phyloP scores from a whole-genome alignment of 23 tunicate species.

The Phallusia fumigata region DNA sequence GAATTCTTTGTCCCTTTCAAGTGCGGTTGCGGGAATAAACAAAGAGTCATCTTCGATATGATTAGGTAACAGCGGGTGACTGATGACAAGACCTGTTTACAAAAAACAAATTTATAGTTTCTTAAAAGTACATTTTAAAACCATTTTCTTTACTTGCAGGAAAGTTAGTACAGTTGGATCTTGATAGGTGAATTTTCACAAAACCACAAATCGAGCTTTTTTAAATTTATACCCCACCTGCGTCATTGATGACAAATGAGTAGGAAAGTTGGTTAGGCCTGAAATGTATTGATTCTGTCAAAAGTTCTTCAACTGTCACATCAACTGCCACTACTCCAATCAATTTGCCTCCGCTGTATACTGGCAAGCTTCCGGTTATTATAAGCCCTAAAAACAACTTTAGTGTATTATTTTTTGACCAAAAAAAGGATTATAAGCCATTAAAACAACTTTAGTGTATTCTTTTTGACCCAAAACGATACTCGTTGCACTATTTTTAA shows the following conservation, averaged over 20 bases:
- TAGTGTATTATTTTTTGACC: too few relatives aligned
- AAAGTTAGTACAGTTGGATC: too few relatives aligned
- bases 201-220: neutral
- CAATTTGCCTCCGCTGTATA: conserved; percentile 3
- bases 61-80: conserved; percentile 38
- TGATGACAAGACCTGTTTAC: conserved; percentile 35
- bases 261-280: conserved; percentile 30
- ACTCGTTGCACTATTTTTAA: too few relatives aligned
- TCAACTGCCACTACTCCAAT: conserved; percentile 48
- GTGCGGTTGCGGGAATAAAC: conserved; percentile 11
- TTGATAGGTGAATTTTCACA: too few relatives aligned
- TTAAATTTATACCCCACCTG: conserved; percentile 24
- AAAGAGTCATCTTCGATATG: conserved; percentile 19
- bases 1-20: conserved; percentile 26
- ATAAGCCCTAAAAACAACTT: neutral
- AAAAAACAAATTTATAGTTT: too few relatives aligned
- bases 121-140: too few relatives aligned
- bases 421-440: too few relatives aligned
- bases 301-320: conserved; percentile 34
- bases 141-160: too few relatives aligned
- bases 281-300: conserved; percentile 29
- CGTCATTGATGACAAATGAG: conserved; percentile 31
- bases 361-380: conserved; percentile 4
- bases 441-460: too few relatives aligned
- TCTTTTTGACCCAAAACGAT: too few relatives aligned